Evolutionary conservation across 30 jellyfish, hydroid and myxozoan species (phyloP).

Genomic region (Chrysaora quinquecirrha): DNA sequence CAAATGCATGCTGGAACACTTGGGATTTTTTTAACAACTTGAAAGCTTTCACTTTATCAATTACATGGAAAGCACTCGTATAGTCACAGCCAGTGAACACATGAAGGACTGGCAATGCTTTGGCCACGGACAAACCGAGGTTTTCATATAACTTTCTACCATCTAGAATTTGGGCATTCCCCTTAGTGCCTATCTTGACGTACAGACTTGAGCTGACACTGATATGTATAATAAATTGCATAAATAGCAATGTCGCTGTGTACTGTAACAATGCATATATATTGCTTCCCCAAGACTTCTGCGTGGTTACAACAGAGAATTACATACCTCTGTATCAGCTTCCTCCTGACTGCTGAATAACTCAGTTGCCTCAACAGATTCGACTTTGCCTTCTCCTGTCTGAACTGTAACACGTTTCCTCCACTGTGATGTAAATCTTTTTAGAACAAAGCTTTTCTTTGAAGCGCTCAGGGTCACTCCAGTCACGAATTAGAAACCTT

Average conservation of each 20-base stretch:
- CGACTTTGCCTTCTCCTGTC: conserved; percentile 1
- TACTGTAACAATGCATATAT: conserved; percentile 63
- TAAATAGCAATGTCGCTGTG: conserved; percentile 62
- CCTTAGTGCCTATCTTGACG: conserved; percentile 24
- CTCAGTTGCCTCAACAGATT: neutral
- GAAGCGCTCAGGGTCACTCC: conserved; percentile 15
- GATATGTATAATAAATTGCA: conserved; percentile 25
- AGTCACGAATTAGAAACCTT: conserved; percentile 31
- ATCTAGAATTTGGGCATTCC: conserved; percentile 17
- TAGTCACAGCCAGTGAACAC: conserved; percentile 70
- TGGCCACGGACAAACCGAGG: conserved; percentile 27
- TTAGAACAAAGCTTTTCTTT: neutral
- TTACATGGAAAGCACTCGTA: conserved; percentile 52
- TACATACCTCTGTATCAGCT: conserved; percentile 53
- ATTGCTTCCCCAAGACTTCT: conserved; percentile 7
- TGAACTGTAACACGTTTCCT: too few relatives aligned
- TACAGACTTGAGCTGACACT: conserved; percentile 7
- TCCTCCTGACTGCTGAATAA: conserved; percentile 41
- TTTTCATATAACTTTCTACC: conserved; percentile 2
- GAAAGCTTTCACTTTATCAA: conserved; percentile 34
- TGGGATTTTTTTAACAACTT: conserved; percentile 26
- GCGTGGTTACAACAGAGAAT: conserved; percentile 71
- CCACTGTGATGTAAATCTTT: too few relatives aligned
- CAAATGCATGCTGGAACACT: conserved; percentile 25
- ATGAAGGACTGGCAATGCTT: conserved; percentile 58